phyloP scores from a whole-genome alignment of 2,888 invertebrate genomes.

The Sympetrum striolatum region DNA sequence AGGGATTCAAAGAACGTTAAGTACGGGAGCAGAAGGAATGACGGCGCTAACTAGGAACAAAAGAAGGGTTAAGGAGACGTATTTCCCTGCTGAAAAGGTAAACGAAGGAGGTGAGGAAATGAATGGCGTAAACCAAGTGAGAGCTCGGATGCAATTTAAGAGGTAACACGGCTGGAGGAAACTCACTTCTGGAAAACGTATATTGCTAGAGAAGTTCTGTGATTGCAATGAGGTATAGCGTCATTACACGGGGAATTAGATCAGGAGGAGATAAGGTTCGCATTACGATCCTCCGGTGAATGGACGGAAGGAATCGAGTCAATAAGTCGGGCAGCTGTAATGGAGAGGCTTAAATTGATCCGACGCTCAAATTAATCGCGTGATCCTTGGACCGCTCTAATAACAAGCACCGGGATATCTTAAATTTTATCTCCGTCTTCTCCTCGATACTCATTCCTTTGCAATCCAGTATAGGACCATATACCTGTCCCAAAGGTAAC shows the following conservation, averaged over 20 bases:
- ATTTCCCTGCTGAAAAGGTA: neutral
- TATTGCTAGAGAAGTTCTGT: slow-evolving; percentile 5
- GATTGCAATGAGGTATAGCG: slow-evolving; percentile 33
- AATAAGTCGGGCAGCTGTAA: slow-evolving; percentile 11
- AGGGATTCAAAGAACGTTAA: too few species aligned
- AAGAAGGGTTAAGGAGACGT: neutral
- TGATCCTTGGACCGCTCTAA: neutral
- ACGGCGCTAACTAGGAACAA: too few species aligned
- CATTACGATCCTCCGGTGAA: neutral
- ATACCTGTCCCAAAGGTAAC: neutral
- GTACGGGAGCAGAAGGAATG: too few species aligned
- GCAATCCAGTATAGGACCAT: neutral
- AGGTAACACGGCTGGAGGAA: neutral
- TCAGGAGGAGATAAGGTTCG: slow-evolving; percentile 13
- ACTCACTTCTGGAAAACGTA: neutral
- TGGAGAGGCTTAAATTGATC: slow-evolving; percentile 18
- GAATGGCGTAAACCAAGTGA: slow-evolving; percentile 10
- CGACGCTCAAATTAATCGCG: slow-evolving; percentile 17
- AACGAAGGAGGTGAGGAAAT: neutral
- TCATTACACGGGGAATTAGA: slow-evolving; percentile 30
- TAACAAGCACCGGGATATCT: neutral
- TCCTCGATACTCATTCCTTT: neutral
- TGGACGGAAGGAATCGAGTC: neutral
- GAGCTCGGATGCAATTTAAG: slow-evolving; percentile 3
- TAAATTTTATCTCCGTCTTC: neutral